phyloP scores from a whole-genome alignment of 1,140 invertebrate genomes.

The Pararge aegeria region DNA sequence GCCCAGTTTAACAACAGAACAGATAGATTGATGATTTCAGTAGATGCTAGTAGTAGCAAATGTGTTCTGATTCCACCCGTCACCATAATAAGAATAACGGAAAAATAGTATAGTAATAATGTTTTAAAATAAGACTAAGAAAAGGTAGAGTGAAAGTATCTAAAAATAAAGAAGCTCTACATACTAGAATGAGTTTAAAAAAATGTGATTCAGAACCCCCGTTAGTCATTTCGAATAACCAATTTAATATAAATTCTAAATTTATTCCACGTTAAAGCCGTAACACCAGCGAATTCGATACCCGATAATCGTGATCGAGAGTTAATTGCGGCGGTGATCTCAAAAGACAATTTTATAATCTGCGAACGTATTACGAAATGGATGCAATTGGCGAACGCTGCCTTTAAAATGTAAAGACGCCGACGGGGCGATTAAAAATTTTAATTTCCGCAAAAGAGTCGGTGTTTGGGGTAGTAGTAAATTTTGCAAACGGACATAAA shows the following conservation, averaged over 20 bases:
- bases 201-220: not conserved
- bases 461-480: conserved; percentile 50
- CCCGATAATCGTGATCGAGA: conserved; percentile 35
- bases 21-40: too few species aligned
- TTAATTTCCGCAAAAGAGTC: conserved; percentile 56
- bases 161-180: too few species aligned
- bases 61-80: too few species aligned
- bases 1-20: too few species aligned
- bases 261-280: conserved; percentile 17
- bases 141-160: too few species aligned
- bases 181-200: too few species aligned
- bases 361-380: conserved; percentile 50
- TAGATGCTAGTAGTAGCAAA: too few species aligned
- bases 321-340: conserved; percentile 55
- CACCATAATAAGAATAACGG: too few species aligned
- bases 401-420: conserved; percentile 51
- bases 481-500: conserved; percentile 67
- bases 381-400: conserved; percentile 44
- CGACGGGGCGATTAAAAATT: conserved; percentile 64
- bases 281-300: conserved; percentile 30
- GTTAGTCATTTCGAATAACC: conserved; percentile 11
- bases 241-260: conserved; percentile 27
- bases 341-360: conserved; percentile 59
- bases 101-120: too few species aligned
- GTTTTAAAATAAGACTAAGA: too few species aligned